These are phyloP conservation scores for Carapus acus DNA, from an alignment of 2,797 vertebrate species.

Conservation along the genomic window DNA sequence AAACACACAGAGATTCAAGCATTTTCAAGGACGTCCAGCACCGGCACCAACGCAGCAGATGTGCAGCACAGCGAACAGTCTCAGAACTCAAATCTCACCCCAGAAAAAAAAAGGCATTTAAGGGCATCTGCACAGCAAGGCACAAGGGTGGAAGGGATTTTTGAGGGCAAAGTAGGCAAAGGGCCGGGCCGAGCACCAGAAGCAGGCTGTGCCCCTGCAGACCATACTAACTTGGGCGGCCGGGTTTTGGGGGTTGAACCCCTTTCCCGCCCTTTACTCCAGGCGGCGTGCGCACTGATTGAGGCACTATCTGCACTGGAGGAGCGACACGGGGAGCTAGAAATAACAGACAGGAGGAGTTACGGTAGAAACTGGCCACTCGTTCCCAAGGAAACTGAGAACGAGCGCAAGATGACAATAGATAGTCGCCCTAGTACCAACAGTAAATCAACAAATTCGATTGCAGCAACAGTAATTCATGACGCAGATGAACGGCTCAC, in stretches of 20 bases:
- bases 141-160: constrained; percentile 10
- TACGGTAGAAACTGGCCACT: constrained; percentile 39
- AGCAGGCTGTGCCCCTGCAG: constrained; percentile 54
- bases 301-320: constrained; percentile 71
- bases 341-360: constrained; percentile 69
- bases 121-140: constrained; percentile 22
- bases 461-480: constrained; percentile 53
- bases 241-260: constrained; percentile 69
- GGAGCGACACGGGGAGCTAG: constrained; percentile 69
- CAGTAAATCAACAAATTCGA: constrained; percentile 47
- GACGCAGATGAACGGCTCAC: constrained; percentile 68
- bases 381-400: constrained; percentile 40
- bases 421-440: constrained; percentile 38
- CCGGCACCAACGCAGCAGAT: too few species aligned
- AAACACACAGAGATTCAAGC: too few species aligned
- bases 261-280: constrained; percentile 69
- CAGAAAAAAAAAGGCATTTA: constrained; percentile 24
- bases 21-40: too few species aligned
- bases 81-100: not conserved
- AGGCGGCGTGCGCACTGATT: constrained; percentile 71
- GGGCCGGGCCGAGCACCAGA: constrained; percentile 43
- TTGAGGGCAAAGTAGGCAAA: too few species aligned
- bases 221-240: constrained; percentile 76
- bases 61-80: constrained; percentile 39
- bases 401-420: constrained; percentile 42